These are phyloP conservation scores for Phoeniculus purpureus DNA, from an alignment of 2,797 vertebrate species.

Conservation along the genomic window DNA sequence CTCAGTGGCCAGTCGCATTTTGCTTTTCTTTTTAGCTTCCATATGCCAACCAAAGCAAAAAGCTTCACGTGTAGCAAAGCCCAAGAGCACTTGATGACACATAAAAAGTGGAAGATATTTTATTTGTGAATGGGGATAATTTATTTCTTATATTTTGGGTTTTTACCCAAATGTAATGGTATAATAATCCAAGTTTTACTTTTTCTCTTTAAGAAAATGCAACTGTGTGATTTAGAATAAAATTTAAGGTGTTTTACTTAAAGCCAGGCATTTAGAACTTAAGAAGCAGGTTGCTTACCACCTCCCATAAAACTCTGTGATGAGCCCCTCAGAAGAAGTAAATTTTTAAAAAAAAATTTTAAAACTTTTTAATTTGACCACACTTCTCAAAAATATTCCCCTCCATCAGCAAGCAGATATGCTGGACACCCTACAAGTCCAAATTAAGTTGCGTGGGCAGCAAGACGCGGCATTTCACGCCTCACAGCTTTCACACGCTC, in stretches of 20 bases:
- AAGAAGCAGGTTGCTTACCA: background rate
- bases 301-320: background rate
- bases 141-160: rapidly evolving
- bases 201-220: background rate
- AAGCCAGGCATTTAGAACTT: background rate
- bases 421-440: background rate
- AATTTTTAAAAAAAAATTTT: no score
- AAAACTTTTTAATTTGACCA: background rate
- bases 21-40: background rate
- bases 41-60: background rate
- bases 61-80: background rate
- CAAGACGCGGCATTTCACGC: background rate
- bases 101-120: background rate
- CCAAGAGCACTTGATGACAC: background rate
- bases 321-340: background rate
- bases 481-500: background rate
- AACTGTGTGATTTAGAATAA: background rate
- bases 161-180: background rate
- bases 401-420: background rate
- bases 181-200: background rate
- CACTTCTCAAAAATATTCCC: background rate
- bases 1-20: rapidly evolving
- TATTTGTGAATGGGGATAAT: rapidly evolving
- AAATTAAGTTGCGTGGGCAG: background rate
- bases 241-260: background rate